These are phyloP conservation scores for Zaprionus nigranus DNA, from an alignment of 1,140 invertebrate species.

Conservation along the genomic window DNA sequence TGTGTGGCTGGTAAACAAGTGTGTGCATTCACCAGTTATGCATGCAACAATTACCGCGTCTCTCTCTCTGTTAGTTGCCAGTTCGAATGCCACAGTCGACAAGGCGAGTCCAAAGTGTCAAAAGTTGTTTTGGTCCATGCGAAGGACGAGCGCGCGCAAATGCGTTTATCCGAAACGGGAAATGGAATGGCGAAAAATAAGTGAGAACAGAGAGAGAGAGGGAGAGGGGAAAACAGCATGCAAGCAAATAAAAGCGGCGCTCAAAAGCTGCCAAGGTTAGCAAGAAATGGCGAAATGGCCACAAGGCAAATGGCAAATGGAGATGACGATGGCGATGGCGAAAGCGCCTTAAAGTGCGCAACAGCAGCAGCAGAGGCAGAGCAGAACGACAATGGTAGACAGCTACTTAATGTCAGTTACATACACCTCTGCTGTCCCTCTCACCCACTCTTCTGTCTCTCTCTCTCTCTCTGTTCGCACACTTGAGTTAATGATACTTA, in stretches of 20 bases:
- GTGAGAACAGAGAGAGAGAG: not conserved
- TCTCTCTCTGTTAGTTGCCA: slow-evolving; percentile 9
- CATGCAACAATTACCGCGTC: slow-evolving; percentile 31
- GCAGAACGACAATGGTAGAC: slow-evolving; percentile 36
- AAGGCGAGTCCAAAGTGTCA: slow-evolving; percentile 60
- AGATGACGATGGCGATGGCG: not conserved
- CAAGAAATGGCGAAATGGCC: slow-evolving; percentile 16
- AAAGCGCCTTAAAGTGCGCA: slow-evolving; percentile 70
- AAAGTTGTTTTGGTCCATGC: slow-evolving; percentile 59
- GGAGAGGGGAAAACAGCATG: slow-evolving; percentile 18
- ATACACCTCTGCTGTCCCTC: slow-evolving; percentile 2
- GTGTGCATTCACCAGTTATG: slow-evolving; percentile 8
- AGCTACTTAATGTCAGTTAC: slow-evolving; percentile 64
- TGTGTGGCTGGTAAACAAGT: not conserved
- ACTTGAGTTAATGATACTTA: slow-evolving; percentile 76
- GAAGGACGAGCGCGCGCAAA: slow-evolving; percentile 66
- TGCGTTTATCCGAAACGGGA: slow-evolving; percentile 77
- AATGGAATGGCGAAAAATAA: slow-evolving; percentile 56
- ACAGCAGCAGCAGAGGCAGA: slow-evolving; percentile 18
- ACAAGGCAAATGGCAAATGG: slow-evolving; percentile 26
- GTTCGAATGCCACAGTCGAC: slow-evolving; percentile 6
- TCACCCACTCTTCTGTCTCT: not conserved
- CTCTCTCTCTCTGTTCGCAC: not conserved
- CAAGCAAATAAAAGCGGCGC: slow-evolving; percentile 32
- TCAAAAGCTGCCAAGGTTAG: slow-evolving; percentile 60